phyloP scores from a whole-genome alignment of 2,888 invertebrate genomes.

The Microplitis manilae region DNA sequence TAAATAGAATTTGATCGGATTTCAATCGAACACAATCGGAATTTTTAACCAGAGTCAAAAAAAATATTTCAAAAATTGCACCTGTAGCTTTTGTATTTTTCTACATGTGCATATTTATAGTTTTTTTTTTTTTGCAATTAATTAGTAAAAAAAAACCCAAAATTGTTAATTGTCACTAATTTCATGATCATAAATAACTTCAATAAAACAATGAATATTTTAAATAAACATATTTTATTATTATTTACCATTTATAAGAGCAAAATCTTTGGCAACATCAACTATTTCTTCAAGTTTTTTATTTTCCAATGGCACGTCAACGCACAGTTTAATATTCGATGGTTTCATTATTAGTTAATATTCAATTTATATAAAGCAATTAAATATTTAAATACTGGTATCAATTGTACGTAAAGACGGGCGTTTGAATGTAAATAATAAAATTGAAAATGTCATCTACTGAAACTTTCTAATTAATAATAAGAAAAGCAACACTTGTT shows the following conservation, averaged over 20 bases:
- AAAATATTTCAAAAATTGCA: neutral
- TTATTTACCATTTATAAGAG: slow-evolving; percentile 74
- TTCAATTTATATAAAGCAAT: neutral
- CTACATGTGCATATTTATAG: neutral
- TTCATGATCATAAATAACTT: no score
- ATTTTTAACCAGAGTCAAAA: neutral
- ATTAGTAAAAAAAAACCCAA: no score
- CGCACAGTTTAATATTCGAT: slow-evolving; percentile 67
- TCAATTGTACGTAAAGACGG: neutral
- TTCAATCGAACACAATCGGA: no score
- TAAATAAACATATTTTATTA: neutral
- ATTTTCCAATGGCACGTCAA: slow-evolving; percentile 79
- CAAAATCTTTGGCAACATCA: slow-evolving; percentile 74
- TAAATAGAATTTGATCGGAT: no score
- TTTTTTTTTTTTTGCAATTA: neutral
- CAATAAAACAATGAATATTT: no score
- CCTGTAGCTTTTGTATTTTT: neutral
- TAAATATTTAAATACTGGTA: neutral
- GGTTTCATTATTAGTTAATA: neutral
- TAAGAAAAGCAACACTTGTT: no score
- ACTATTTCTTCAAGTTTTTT: slow-evolving; percentile 73
- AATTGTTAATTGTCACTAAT: no score
- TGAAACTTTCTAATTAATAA: no score
- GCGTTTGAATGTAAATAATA: no score
- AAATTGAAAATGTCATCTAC: no score